Evolutionary conservation across 1,140 invertebrate species (phyloP), one percentile per base, ranked within the genome.

Genomic region (Plectus sambesii): DNA sequence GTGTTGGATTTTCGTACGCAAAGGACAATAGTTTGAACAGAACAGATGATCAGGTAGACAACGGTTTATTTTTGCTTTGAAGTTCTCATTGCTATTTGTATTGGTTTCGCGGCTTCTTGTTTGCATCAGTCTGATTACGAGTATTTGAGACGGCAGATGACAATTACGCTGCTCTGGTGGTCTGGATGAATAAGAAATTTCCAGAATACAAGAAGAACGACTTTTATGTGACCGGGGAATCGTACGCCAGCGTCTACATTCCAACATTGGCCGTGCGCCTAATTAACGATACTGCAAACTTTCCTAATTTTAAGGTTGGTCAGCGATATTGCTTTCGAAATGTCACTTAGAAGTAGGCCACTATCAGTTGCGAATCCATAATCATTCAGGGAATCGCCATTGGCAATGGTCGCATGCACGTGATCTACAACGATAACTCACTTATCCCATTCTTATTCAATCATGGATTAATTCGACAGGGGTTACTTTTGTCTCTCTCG

Each of bases 151-250:
- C n/a, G 27, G 51, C 68, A 5, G 6, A 39, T 9, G 63, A 75
- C 44, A 76, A 76, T 53, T 66, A 68, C 39, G 39, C 63, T 3
- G 76, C 74, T 15, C 27, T 77, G 22, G 62, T 71, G 47, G 35
- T 69, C 41, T 76, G 75, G 60, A 74, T 76, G 51, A 12, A 46
- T 6, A 35, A 33, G 9, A 67, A 69, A 39, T 74, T 69, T 53
- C 70, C 70, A 9, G 68, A 71, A 51, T 70, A 61, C 26, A 53
- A 47, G 8, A 54, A 63, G 0, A 81, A 78, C 51, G 77, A 79
- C 27, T 84, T 85, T 58, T 85, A 78, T 71, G 77, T 87, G 0
- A 81, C 81, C 2, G 86, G 85, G 1, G 85, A 89, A 72, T 87
- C 84, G 9, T 89, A 88, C 70, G 85, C 77, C 8, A 85, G 85